Evolutionary conservation across 2,113 vertebrate species (phyloP).

Genomic region (Peucedramus taeniatus): DNA sequence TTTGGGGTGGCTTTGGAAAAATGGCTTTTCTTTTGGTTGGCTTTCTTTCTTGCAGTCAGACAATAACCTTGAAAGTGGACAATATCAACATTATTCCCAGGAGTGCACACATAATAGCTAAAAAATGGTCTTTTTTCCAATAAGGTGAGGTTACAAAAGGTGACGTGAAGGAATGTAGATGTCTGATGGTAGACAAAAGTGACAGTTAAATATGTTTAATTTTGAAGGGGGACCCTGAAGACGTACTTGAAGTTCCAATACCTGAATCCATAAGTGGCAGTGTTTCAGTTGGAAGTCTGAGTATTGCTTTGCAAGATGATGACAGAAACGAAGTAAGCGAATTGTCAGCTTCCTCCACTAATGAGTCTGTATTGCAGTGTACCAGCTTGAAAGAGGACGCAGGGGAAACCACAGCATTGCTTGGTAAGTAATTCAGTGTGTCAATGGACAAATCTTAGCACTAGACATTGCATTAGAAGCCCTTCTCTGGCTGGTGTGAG

Average conservation of each 20-base stretch:
- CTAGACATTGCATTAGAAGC: background rate
- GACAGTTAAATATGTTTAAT: background rate
- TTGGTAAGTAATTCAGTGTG: conserved; percentile 59
- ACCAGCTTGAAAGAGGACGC: conserved; percentile 67
- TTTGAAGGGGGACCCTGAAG: conserved; percentile 72
- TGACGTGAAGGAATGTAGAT: background rate
- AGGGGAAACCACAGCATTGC: conserved; percentile 68
- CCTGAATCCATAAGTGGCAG: conserved; percentile 65
- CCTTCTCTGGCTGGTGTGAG: background rate
- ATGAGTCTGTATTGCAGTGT: conserved; percentile 40
- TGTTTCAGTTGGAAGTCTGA: conserved; percentile 58
- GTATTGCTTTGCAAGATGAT: conserved; percentile 57
- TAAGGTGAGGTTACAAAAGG: background rate
- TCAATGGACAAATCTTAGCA: background rate
- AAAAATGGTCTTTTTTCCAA: background rate
- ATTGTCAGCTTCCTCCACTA: conserved; percentile 51
- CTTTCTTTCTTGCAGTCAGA: background rate
- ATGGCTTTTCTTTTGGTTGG: background rate
- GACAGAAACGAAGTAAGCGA: conserved; percentile 59
- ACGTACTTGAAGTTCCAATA: conserved; percentile 59
- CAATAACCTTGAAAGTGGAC: background rate
- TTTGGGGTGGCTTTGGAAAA: background rate
- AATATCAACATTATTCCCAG: background rate
- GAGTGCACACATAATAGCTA: fast-evolving
- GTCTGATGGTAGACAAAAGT: background rate